Conservation (phyloP, 2,888 invertebrate species). For the Meiosimyza platycephala region DNA sequence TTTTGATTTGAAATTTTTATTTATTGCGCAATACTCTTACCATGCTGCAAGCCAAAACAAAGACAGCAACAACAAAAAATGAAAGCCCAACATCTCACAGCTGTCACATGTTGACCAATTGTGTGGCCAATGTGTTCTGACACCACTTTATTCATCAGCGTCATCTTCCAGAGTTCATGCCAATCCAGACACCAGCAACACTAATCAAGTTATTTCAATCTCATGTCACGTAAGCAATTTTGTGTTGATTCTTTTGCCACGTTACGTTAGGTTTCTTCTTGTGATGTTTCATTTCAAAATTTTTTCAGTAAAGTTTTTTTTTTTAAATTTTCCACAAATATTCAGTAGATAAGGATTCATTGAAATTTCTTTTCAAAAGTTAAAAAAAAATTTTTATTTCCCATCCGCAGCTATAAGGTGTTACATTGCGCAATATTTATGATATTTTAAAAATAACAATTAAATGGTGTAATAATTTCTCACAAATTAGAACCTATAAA, state of each 20-base stretch:
- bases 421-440: no score
- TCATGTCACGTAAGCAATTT: constrained; percentile 47
- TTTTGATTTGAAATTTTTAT: background rate
- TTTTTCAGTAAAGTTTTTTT: no score
- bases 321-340: no score
- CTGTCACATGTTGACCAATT: constrained; percentile 34
- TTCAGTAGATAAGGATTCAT: no score
- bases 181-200: constrained; percentile 19
- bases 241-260: background rate
- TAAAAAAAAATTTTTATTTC: no score
- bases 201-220: constrained; percentile 47
- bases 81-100: constrained; percentile 4
- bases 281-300: no score
- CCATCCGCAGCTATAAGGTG: no score
- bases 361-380: no score
- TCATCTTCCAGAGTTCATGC: background rate
- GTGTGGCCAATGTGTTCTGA: constrained; percentile 20
- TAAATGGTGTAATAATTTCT: no score
- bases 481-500: no score
- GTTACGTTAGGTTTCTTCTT: no score
- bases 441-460: no score
- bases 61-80: background rate
- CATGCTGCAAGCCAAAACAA: background rate
- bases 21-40: background rate
- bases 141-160: constrained; percentile 9